Conservation (phyloP, 2,888 invertebrate genomes). For the Himalopsyche tibetana region DNA sequence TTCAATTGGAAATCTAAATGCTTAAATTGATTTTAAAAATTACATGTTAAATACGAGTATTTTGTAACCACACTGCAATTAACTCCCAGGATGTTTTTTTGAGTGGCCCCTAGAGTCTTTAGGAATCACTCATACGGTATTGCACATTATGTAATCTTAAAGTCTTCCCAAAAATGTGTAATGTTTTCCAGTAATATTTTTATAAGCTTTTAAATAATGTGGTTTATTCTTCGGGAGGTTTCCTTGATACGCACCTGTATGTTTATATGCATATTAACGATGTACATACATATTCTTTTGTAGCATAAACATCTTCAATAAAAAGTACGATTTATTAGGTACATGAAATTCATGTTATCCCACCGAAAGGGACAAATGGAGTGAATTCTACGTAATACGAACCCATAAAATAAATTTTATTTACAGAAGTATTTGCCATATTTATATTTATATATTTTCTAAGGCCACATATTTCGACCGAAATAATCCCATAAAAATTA, state of each 20-base stretch:
- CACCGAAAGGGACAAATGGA: slow-evolving; percentile 3
- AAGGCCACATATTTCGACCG: slow-evolving; percentile 1
- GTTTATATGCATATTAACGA: not conserved
- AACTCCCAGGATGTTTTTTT: too few species aligned
- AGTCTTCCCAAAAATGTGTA: too few species aligned
- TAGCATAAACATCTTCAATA: slow-evolving; percentile 8
- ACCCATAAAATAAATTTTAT: slow-evolving; percentile 20
- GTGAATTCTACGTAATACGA: not conserved
- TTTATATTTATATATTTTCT: slow-evolving; percentile 11
- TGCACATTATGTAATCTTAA: too few species aligned
- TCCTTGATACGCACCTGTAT: not conserved
- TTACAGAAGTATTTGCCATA: slow-evolving; percentile 20
- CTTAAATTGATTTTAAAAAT: too few species aligned
- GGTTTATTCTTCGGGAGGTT: too few species aligned
- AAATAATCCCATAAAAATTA: slow-evolving; percentile 24
- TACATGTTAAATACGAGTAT: too few species aligned
- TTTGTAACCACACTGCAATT: too few species aligned
- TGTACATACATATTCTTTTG: not conserved
- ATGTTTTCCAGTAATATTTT: too few species aligned
- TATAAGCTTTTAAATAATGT: too few species aligned
- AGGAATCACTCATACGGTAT: too few species aligned
- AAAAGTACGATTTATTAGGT: slow-evolving; percentile 4
- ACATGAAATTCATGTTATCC: slow-evolving; percentile 14
- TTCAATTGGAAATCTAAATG: too few species aligned
- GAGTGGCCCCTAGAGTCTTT: too few species aligned